Percentiles rank a stretch among this genome's conserved stretches.
Evolutionary conservation across 2,888 invertebrate genomes (phyloP).

Genomic region (Julus scanicus): DNA sequence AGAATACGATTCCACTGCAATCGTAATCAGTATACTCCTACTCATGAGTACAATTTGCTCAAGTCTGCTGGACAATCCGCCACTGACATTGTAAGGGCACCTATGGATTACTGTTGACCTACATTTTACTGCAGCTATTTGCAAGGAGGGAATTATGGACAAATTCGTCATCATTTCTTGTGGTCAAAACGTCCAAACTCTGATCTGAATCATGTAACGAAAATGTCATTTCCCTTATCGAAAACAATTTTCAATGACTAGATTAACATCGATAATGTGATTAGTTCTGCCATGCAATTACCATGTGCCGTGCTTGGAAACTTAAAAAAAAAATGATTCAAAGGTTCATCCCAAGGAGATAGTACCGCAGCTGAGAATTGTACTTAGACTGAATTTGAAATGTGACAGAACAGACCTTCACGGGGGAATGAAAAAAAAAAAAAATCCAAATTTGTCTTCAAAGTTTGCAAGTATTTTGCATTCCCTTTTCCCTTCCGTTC

Average conservation of each 20-base stretch:
- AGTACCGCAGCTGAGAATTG: not conserved
- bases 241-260: not conserved
- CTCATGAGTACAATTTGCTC: no score
- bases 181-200: not conserved
- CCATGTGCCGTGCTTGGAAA: not conserved
- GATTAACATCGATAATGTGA: not conserved
- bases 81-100: no score
- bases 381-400: not conserved
- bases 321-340: not conserved
- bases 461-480: slow-evolving; percentile 2
- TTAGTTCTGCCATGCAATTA: not conserved
- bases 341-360: slow-evolving; percentile 36
- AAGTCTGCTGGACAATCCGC: no score
- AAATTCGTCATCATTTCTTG: not conserved
- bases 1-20: no score
- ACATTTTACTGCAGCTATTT: not conserved
- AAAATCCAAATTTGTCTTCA: not conserved
- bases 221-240: not conserved
- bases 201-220: not conserved
- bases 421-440: not conserved
- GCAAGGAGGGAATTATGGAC: not conserved
- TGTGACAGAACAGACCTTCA: slow-evolving; percentile 7
- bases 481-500: not conserved
- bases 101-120: not conserved
- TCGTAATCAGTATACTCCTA: no score